Conservation (phyloP, 2,888 invertebrate species). For the Leptinotarsa peninsularis region DNA sequence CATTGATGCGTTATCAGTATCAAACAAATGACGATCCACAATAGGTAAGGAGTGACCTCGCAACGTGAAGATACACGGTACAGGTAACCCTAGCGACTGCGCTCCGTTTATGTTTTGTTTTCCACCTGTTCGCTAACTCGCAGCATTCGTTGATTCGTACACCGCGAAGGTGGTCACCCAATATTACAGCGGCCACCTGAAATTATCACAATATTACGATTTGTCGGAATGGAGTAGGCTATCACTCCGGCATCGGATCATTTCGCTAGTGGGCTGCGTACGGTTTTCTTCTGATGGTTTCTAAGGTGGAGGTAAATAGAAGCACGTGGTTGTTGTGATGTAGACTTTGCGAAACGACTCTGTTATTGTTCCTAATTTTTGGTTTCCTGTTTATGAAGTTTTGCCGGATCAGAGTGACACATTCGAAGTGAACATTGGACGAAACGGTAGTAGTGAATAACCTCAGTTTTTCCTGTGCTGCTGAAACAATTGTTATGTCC, state of each 20-base stretch:
- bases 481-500: conserved; percentile 2
- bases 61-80: conserved; percentile 52
- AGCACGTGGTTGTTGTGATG: conserved; percentile 25
- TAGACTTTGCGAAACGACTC: neutral
- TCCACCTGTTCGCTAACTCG: conserved; percentile 56
- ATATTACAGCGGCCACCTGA: conserved; percentile 32
- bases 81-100: conserved; percentile 54
- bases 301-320: conserved; percentile 14
- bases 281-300: neutral
- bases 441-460: conserved; percentile 11
- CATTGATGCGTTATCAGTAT: conserved; percentile 8
- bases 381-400: conserved; percentile 25
- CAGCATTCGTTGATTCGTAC: conserved; percentile 53
- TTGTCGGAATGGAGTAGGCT: conserved; percentile 2
- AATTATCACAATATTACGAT: conserved; percentile 18
- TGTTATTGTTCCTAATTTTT: conserved; percentile 29
- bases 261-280: neutral
- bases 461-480: conserved; percentile 5
- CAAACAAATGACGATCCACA: conserved; percentile 30
- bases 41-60: conserved; percentile 60
- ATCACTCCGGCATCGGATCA: conserved; percentile 13
- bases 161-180: conserved; percentile 50
- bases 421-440: neutral
- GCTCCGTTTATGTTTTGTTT: conserved; percentile 50
- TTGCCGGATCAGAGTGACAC: conserved; percentile 5